phyloP scores from a whole-genome alignment of 2,113 vertebrate genomes.

The Urocitellus parryii region DNA sequence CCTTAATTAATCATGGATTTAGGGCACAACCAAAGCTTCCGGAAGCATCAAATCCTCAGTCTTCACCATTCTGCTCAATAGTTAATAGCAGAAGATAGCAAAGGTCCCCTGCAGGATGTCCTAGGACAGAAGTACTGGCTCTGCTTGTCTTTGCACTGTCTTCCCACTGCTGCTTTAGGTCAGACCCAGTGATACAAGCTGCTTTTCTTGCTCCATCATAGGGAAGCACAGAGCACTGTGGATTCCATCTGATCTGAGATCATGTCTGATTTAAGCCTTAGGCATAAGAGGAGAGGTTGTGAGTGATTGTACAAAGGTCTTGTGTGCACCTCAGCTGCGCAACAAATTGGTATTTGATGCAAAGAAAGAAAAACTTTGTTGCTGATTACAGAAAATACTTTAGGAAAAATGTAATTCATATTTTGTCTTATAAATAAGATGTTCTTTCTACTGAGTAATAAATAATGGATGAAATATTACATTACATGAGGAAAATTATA shows the following conservation, averaged over 20 bases:
- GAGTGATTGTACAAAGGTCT: background rate
- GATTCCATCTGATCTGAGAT: background rate
- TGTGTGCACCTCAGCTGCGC: background rate
- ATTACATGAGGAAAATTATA: background rate
- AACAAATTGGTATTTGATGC: background rate
- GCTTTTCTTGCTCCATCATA: background rate
- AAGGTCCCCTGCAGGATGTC: background rate
- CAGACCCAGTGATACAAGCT: background rate
- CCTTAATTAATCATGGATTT: background rate
- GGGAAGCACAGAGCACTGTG: background rate
- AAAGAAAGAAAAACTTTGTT: background rate
- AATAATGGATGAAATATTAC: constrained; percentile 20
- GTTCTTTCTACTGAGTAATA: constrained; percentile 17
- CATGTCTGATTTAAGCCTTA: background rate
- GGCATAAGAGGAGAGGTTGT: background rate
- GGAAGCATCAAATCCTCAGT: background rate
- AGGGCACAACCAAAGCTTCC: background rate
- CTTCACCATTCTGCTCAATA: background rate
- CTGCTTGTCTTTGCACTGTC: background rate
- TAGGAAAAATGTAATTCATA: background rate
- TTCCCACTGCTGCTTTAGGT: background rate
- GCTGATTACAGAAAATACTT: constrained; percentile 11
- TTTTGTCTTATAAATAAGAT: background rate
- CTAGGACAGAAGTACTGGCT: background rate
- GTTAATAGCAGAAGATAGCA: background rate